Evolutionary conservation across 2,888 invertebrate genomes (phyloP).

Genomic region (Sicus ferrugineus): DNA sequence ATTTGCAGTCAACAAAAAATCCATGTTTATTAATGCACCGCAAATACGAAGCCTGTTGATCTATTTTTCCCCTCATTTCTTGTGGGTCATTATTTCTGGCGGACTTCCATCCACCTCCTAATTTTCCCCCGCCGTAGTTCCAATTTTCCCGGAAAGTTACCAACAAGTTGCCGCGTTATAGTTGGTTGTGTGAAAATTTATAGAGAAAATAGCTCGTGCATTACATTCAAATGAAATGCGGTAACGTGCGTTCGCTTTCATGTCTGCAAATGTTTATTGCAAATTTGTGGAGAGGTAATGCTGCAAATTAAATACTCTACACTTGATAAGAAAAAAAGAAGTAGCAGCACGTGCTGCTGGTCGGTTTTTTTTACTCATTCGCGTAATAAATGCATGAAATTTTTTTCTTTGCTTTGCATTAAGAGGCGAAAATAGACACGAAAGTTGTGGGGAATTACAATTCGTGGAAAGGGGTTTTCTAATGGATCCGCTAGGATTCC

Average conservation of each 20-base stretch:
- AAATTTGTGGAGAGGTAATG: slow-evolving; percentile 4
- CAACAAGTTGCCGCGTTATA: no score
- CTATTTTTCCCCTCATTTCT: no score
- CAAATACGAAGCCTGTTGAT: no score
- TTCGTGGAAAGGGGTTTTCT: no score
- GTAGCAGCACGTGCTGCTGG: slow-evolving; percentile 36
- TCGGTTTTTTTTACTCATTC: slow-evolving; percentile 7
- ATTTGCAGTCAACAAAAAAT: no score
- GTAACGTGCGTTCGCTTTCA: slow-evolving; percentile 35
- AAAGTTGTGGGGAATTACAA: no score
- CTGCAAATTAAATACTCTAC: slow-evolving; percentile 21
- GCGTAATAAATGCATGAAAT: slow-evolving; percentile 11
- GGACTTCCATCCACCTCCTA: background rate
- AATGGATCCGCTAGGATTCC: no score
- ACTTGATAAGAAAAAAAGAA: background rate
- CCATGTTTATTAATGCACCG: no score
- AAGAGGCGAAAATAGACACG: no score
- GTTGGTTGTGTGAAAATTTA: no score
- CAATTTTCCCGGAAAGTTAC: background rate
- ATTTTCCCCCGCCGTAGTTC: background rate
- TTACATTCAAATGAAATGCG: slow-evolving; percentile 55
- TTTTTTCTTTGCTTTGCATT: no score
- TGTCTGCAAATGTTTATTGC: background rate
- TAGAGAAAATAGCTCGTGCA: slow-evolving; percentile 42
- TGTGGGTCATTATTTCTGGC: slow-evolving; percentile 5